A percentile compares a stretch with the other conserved stretches of the same genome.
phyloP scores from a whole-genome alignment of 2,113 vertebrate species.

The Chauna torquata region DNA sequence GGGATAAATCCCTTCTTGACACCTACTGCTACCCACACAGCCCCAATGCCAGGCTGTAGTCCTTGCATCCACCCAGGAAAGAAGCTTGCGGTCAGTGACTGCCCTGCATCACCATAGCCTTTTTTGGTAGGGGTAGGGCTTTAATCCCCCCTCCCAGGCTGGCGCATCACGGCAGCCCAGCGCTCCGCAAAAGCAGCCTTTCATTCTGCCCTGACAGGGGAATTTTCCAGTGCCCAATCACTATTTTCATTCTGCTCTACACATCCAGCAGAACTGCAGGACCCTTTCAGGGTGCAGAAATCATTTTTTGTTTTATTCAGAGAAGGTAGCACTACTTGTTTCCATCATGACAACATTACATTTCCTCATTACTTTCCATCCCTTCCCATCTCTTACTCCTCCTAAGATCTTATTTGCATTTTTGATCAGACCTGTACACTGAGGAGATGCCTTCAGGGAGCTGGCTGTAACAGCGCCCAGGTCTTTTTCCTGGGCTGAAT shows the following conservation, averaged over 20 bases:
- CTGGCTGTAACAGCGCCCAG: background rate
- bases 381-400: background rate
- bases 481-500: conserved; percentile 35
- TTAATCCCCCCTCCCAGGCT: background rate
- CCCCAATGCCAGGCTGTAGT: background rate
- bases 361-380: background rate
- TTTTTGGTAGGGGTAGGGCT: accelerated
- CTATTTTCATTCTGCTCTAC: background rate
- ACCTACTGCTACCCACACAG: accelerated
- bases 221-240: background rate
- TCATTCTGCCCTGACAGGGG: background rate
- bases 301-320: background rate
- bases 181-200: background rate
- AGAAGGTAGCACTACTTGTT: background rate
- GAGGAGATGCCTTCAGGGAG: background rate
- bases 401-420: conserved; percentile 41
- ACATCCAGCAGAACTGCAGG: background rate
- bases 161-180: background rate
- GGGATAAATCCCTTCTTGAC: background rate
- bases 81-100: background rate
- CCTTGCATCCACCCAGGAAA: background rate
- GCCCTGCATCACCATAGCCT: background rate
- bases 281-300: background rate
- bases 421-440: conserved; percentile 20
- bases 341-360: background rate